Percentiles rank a stretch among this genome's conserved stretches.
phyloP scores from a whole-genome alignment of 2,113 vertebrate genomes.

The Coreoperca whiteheadi region DNA sequence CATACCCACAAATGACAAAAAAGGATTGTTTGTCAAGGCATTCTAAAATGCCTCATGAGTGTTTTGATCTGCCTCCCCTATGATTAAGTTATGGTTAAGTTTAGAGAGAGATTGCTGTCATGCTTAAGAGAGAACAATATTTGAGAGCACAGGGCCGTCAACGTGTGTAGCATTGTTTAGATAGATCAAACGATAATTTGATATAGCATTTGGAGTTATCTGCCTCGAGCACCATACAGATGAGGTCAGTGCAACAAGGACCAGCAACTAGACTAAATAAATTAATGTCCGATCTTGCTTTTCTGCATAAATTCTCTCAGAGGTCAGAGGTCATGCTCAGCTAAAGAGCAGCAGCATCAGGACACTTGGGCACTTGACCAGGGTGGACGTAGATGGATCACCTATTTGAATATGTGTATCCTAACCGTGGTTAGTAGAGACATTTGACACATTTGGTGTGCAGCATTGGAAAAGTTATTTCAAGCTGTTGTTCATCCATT shows the following conservation, averaged over 20 bases:
- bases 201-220: no score
- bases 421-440: neutral
- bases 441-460: neutral
- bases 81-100: neutral
- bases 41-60: neutral
- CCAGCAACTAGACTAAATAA: neutral
- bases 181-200: neutral
- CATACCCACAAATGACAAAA: neutral
- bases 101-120: neutral
- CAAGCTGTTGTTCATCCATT: constrained; percentile 8
- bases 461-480: neutral
- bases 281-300: neutral
- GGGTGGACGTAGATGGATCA: neutral
- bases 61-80: neutral
- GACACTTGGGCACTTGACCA: neutral
- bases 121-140: neutral
- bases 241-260: neutral
- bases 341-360: neutral
- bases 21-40: neutral
- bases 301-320: neutral
- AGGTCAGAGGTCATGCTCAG: neutral
- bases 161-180: neutral
- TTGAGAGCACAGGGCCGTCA: neutral
- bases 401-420: neutral
- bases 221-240: no score